These are phyloP conservation scores for Pangasius larnaudii DNA, from an alignment of 2,797 vertebrate genomes.

Conservation along the genomic window DNA sequence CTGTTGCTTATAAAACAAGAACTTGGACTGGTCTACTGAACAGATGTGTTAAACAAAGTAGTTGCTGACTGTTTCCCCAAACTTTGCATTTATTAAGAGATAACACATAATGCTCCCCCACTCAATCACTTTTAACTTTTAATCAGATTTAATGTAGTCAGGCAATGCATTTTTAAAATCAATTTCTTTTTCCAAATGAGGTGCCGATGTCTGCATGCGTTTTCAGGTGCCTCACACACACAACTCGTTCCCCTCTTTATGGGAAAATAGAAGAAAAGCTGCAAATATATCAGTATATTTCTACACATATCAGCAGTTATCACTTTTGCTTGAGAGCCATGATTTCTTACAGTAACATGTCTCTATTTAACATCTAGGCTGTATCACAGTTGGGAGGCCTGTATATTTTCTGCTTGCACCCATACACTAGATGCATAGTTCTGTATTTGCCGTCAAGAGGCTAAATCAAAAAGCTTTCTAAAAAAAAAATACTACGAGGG, in stretches of 20 bases:
- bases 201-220: background rate
- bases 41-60: background rate
- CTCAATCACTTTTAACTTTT: background rate
- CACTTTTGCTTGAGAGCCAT: background rate
- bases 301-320: background rate
- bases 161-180: background rate
- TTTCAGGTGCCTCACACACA: background rate
- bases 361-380: background rate
- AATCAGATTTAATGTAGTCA: background rate
- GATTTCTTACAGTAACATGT: background rate
- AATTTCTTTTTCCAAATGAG: background rate
- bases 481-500: background rate
- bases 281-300: background rate
- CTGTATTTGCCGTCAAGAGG: background rate
- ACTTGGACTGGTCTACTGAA: background rate
- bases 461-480: background rate
- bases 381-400: background rate
- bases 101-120: too few species aligned
- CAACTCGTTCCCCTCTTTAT: background rate
- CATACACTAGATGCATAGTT: background rate
- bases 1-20: slow-evolving; percentile 7
- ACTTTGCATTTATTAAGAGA: background rate
- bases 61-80: background rate
- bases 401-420: background rate
- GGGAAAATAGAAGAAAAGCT: background rate